A percentile compares a stretch with the other conserved stretches of the same genome.
These are phyloP conservation scores for Sogatella furcifera DNA, from an alignment of 1,140 invertebrate genomes.

Conservation along the genomic window DNA sequence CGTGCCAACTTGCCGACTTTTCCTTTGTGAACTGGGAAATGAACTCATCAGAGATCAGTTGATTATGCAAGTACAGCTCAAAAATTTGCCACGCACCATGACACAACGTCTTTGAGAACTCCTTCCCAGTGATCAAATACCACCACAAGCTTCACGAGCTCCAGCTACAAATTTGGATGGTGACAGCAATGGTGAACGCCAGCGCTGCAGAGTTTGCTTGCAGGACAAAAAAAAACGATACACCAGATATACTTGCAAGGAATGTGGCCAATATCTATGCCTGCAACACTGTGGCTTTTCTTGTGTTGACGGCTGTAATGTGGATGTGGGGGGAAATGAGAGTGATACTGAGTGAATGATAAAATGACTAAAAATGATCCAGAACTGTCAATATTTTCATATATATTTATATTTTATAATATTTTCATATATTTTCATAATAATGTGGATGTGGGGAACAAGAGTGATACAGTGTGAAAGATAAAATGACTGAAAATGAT, in stretches of 20 bases:
- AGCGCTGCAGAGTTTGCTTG: conserved; percentile 9
- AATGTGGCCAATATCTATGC: conserved; percentile 16
- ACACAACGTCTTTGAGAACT: conserved; percentile 8
- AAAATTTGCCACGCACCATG: conserved; percentile 11
- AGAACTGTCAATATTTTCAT: conserved; percentile 5
- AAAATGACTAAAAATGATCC: neutral
- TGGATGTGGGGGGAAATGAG: too few relatives aligned
- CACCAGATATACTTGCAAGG: conserved; percentile 12
- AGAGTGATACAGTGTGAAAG: neutral
- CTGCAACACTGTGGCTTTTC: conserved; percentile 12
- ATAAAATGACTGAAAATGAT: neutral
- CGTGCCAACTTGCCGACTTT: conserved; percentile 9
- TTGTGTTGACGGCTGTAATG: conserved; percentile 6
- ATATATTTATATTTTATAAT: too few relatives aligned
- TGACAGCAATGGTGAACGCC: conserved; percentile 1
- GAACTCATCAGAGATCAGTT: conserved; percentile 13
- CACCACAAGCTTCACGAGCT: conserved; percentile 5
- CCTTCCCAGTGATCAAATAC: conserved; percentile 12
- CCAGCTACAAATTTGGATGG: too few relatives aligned
- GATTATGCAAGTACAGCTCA: conserved; percentile 8
- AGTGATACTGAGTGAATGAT: neutral
- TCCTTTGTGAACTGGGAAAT: conserved; percentile 12
- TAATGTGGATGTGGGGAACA: neutral
- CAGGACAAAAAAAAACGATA: conserved; percentile 6
- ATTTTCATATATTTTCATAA: too few relatives aligned